Evolutionary conservation across 2,797 vertebrate genomes (phyloP).

Genomic region (Danio kyathit): DNA sequence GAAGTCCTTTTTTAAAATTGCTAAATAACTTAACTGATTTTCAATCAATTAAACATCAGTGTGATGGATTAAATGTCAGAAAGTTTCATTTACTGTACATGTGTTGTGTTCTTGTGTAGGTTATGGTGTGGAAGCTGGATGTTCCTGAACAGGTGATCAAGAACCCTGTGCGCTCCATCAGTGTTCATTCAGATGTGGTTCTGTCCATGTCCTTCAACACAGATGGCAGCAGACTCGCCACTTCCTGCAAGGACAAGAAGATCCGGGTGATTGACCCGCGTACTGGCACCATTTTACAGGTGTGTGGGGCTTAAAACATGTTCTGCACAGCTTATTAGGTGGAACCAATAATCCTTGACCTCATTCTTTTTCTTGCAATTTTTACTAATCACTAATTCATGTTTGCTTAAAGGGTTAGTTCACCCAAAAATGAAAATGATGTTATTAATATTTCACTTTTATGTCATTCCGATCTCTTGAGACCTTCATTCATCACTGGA

Average conservation of each 20-base stretch:
- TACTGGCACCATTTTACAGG: slow-evolving; percentile 83
- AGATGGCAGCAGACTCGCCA: slow-evolving; percentile 89
- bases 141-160: slow-evolving; percentile 76
- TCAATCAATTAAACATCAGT: neutral
- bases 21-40: neutral
- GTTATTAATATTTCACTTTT: no score
- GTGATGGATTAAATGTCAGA: neutral
- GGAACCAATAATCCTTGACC: neutral
- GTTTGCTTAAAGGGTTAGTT: no score
- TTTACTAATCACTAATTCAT: neutral
- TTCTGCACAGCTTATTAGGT: neutral
- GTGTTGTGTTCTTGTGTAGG: slow-evolving; percentile 70
- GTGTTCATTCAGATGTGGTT: slow-evolving; percentile 82
- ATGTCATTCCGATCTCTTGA: no score
- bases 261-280: slow-evolving; percentile 89
- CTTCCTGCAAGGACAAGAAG: slow-evolving; percentile 89
- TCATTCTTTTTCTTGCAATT: neutral
- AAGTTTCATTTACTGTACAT: neutral
- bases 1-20: no score
- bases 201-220: slow-evolving; percentile 94
- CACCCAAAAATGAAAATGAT: no score
- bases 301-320: slow-evolving; percentile 58
- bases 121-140: slow-evolving; percentile 94
- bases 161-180: slow-evolving; percentile 82
- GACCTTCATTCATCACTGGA: no score